A percentile compares a stretch with the other conserved stretches of the same genome.
These are phyloP conservation scores for Diorhabda sublineata DNA, from an alignment of 1,140 invertebrate genomes.

Conservation along the genomic window DNA sequence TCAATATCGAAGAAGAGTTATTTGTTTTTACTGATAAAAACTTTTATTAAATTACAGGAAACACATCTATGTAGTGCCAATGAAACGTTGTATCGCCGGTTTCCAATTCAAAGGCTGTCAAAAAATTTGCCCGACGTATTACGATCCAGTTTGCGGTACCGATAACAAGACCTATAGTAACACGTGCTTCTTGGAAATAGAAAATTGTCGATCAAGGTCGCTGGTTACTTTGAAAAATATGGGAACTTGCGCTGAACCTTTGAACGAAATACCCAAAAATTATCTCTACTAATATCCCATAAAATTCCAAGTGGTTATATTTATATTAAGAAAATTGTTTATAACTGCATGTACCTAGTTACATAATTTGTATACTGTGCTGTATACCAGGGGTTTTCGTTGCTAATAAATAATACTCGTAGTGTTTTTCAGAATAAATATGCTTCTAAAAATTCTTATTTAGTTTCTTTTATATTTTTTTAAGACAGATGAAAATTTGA, in stretches of 20 bases:
- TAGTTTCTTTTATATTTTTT: too few species aligned
- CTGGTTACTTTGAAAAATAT: conserved; percentile 61
- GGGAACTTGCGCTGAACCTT: conserved; percentile 66
- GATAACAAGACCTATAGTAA: conserved; percentile 89
- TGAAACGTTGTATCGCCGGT: conserved; percentile 75
- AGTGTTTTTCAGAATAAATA: too few species aligned
- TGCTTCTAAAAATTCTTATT: too few species aligned
- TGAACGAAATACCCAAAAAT: conserved; percentile 61
- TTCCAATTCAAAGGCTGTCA: conserved; percentile 83
- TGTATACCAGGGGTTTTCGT: too few species aligned
- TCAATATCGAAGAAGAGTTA: too few species aligned
- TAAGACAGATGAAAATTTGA: too few species aligned
- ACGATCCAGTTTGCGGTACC: conserved; percentile 85
- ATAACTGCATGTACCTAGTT: too few species aligned
- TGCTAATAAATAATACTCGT: too few species aligned
- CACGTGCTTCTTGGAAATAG: conserved; percentile 86
- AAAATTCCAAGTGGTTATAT: too few species aligned
- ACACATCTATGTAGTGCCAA: conserved; percentile 82
- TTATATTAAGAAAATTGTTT: too few species aligned
- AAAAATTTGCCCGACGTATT: conserved; percentile 76
- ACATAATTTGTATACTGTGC: too few species aligned
- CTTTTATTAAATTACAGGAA: conserved; percentile 55
- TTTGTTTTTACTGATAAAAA: too few species aligned
- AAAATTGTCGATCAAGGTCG: conserved; percentile 78
- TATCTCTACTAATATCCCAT: conserved; percentile 57